Evolutionary conservation across 2,888 invertebrate genomes (phyloP).

Genomic region (Chloroclysta siterata): DNA sequence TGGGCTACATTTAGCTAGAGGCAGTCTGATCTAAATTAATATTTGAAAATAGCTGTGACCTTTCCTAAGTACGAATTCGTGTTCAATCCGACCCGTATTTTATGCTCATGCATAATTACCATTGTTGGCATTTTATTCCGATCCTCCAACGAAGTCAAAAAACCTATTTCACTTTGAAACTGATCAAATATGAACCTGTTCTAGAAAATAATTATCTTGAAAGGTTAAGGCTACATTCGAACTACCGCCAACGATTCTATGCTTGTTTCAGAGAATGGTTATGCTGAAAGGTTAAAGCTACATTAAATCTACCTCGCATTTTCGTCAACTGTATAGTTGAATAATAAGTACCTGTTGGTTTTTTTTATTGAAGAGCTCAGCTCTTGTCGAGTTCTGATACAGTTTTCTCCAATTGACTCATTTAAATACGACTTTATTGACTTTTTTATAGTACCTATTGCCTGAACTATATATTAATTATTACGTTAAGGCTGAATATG

Average conservation of each 20-base stretch:
- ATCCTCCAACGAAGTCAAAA: conserved; percentile 1
- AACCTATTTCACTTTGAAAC: conserved; percentile 14
- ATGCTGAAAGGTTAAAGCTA: conserved; percentile 1
- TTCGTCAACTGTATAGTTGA: not conserved
- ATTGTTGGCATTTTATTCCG: conserved; percentile 7
- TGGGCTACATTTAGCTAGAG: too few relatives aligned
- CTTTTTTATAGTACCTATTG: too few relatives aligned
- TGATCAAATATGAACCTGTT: conserved; percentile 8
- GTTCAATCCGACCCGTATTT: conserved; percentile 27
- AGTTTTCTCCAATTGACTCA: too few relatives aligned
- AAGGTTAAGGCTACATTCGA: not conserved
- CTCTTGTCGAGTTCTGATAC: too few relatives aligned
- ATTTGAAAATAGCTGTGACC: conserved; percentile 12
- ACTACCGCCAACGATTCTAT: not conserved
- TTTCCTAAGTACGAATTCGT: conserved; percentile 27
- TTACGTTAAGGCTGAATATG: too few relatives aligned
- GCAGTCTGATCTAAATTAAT: not conserved
- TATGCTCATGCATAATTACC: conserved; percentile 28
- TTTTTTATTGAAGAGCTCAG: too few relatives aligned
- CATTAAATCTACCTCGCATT: not conserved
- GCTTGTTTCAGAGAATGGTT: not conserved
- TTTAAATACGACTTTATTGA: too few relatives aligned
- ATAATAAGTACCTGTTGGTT: not conserved
- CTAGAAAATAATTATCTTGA: not conserved
- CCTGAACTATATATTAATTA: too few relatives aligned